Evolutionary conservation across 2,888 invertebrate species (phyloP).

Genomic region (Automeris io): DNA sequence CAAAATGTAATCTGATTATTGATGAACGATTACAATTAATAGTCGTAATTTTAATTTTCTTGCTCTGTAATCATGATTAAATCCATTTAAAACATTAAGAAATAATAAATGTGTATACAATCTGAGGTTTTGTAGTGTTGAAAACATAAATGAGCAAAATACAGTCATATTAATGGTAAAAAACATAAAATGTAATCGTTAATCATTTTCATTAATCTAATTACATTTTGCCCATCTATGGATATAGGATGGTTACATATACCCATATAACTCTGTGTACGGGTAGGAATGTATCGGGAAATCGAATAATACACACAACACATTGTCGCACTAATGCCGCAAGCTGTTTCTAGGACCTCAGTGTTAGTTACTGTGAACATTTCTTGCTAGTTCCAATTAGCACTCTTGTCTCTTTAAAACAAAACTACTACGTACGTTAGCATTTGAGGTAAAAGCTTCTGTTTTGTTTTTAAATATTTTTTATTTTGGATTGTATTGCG

Average conservation of each 20-base stretch:
- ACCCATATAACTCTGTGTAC: conserved; percentile 14
- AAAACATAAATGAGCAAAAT: no score
- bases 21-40: no score
- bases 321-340: conserved; percentile 16
- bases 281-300: not conserved
- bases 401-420: conserved; percentile 36
- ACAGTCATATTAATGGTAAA: no score
- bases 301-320: conserved; percentile 14
- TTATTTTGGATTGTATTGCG: not conserved
- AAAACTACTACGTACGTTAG: conserved; percentile 24
- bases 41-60: no score
- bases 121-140: no score
- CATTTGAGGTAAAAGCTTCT: conserved; percentile 8
- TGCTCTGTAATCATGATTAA: no score
- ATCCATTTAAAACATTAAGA: no score
- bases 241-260: not conserved
- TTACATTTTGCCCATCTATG: no score
- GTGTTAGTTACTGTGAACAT: conserved; percentile 37
- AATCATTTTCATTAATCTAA: no score
- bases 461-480: conserved; percentile 3
- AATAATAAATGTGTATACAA: no score
- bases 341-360: conserved; percentile 24
- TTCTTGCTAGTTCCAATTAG: conserved; percentile 44
- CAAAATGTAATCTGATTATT: no score
- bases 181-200: no score